A percentile compares a stretch with the other conserved stretches of the same genome.
Evolutionary conservation across 2,113 vertebrate species (phyloP).

Genomic region (Macquaria australasica): DNA sequence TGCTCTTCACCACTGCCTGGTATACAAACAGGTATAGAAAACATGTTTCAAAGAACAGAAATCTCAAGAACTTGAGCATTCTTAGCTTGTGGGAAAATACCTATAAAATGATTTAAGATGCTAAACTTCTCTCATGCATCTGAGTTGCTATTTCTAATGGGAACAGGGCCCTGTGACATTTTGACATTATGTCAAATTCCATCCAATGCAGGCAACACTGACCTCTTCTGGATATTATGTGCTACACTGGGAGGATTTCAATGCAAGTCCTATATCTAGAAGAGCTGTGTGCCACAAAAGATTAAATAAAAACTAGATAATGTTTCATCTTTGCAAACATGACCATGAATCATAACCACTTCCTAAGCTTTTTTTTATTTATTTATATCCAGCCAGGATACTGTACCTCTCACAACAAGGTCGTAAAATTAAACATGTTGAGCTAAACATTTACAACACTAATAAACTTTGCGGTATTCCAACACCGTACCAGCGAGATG

Average conservation of each 20-base stretch:
- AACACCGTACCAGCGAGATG: neutral
- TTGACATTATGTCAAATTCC: conserved; percentile 38
- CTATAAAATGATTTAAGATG: conserved; percentile 41
- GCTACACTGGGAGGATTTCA: conserved; percentile 5
- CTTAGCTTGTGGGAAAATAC: conserved; percentile 48
- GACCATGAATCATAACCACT: neutral
- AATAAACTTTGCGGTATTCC: conserved; percentile 26
- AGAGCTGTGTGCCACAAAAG: neutral
- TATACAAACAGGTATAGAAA: neutral
- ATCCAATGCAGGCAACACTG: conserved; percentile 52
- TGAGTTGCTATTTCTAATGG: conserved; percentile 27
- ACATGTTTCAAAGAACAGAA: neutral
- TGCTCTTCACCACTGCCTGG: neutral
- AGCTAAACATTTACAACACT: conserved; percentile 37
- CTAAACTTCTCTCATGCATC: conserved; percentile 10
- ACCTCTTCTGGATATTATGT: conserved; percentile 66
- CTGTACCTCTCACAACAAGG: neutral
- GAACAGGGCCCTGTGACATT: conserved; percentile 42
- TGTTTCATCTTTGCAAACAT: neutral
- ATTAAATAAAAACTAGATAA: neutral
- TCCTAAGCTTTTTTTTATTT: neutral
- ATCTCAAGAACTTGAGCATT: conserved; percentile 11
- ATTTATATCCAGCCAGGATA: neutral
- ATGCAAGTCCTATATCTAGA: neutral
- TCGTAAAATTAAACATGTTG: conserved; percentile 14